phyloP scores from a whole-genome alignment of 2,113 vertebrate genomes.

The Ammodytes marinus region DNA sequence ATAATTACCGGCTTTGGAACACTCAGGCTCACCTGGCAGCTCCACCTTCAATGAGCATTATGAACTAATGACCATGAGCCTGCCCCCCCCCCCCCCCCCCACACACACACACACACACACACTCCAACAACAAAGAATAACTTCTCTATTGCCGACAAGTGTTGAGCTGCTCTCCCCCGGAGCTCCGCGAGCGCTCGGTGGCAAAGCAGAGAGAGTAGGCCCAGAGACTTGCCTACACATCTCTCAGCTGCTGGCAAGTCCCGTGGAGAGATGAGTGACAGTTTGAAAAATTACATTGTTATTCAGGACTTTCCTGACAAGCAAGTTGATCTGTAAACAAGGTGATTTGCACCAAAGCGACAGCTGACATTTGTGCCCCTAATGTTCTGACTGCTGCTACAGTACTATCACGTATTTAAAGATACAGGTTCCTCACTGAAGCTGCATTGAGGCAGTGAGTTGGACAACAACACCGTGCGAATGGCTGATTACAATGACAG shows the following conservation, averaged over 20 bases:
- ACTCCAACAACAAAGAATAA: slow-evolving; percentile 62
- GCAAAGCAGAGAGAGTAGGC: slow-evolving; percentile 40
- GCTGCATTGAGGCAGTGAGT: neutral
- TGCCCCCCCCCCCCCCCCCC: too few species aligned
- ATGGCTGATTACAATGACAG: slow-evolving; percentile 18
- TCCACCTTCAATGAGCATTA: slow-evolving; percentile 60
- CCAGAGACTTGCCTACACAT: slow-evolving; percentile 32
- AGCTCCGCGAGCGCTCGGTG: slow-evolving; percentile 42
- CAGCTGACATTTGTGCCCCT: slow-evolving; percentile 26
- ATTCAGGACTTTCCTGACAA: slow-evolving; percentile 59
- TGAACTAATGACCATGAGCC: slow-evolving; percentile 68
- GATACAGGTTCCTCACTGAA: slow-evolving; percentile 21
- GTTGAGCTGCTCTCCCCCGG: slow-evolving; percentile 45
- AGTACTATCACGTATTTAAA: slow-evolving; percentile 29
- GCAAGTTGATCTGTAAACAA: slow-evolving; percentile 68
- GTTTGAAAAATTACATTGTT: slow-evolving; percentile 68
- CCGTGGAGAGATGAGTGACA: slow-evolving; percentile 72
- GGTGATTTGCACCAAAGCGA: slow-evolving; percentile 62
- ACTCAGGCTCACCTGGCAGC: slow-evolving; percentile 72
- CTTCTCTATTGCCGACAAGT: slow-evolving; percentile 65
- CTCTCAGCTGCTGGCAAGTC: slow-evolving; percentile 58
- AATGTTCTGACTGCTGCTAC: slow-evolving; percentile 48
- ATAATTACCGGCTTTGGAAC: slow-evolving; percentile 77
- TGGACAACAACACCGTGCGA: slow-evolving; percentile 4
- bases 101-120: neutral